Evolutionary conservation across 64 coral and sea anemone genomes (phyloP).

Genomic region (Actinia tenebrosa): DNA sequence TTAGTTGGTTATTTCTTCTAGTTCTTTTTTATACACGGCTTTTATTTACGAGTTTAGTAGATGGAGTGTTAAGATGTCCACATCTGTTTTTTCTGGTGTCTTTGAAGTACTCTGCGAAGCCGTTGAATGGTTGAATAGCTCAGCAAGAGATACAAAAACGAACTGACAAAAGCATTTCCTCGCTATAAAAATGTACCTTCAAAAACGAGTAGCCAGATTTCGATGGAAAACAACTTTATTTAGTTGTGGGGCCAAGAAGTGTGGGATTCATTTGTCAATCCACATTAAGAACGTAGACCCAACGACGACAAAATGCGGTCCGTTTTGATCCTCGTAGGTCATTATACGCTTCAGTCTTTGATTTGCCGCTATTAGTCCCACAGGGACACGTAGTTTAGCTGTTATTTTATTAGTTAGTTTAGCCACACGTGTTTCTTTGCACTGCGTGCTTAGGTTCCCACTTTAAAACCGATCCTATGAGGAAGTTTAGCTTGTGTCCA

Average conservation of each 20-base stretch:
- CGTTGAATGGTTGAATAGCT: background rate
- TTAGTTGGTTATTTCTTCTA: too few relatives aligned
- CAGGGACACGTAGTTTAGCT: background rate
- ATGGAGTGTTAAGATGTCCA: background rate
- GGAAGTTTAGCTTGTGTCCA: background rate
- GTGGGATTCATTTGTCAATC: constrained; percentile 10
- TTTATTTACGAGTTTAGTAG: background rate
- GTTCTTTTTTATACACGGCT: too few relatives aligned
- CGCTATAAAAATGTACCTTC: background rate
- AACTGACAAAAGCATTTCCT: background rate
- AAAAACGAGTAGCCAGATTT: background rate
- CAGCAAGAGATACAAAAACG: background rate
- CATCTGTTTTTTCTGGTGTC: constrained; percentile 13
- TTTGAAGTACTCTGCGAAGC: background rate
- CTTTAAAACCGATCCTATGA: background rate
- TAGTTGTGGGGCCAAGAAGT: background rate
- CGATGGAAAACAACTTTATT: background rate
- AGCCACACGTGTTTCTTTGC: background rate
- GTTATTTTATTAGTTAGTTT: background rate
- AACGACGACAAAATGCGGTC: background rate
- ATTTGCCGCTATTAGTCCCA: background rate
- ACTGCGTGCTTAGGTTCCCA: background rate
- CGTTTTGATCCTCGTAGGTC: constrained; percentile 12
- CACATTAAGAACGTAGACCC: background rate
- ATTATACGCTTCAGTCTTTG: background rate